These are phyloP conservation scores for Amphilophus citrinellus DNA, from an alignment of 2,113 vertebrate species.

Conservation along the genomic window DNA sequence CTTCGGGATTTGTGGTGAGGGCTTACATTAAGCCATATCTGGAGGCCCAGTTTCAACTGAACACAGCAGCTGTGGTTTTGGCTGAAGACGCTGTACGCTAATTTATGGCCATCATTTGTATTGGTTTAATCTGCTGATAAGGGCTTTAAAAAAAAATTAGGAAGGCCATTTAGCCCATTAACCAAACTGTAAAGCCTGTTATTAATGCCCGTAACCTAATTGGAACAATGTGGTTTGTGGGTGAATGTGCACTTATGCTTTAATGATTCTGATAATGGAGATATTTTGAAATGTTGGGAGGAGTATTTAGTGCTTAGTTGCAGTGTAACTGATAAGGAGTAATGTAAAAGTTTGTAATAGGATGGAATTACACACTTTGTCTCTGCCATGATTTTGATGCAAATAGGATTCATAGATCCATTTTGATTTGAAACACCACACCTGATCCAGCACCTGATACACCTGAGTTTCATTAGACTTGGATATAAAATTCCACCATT, in stretches of 20 bases:
- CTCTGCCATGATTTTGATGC: not conserved
- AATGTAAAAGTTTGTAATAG: not conserved
- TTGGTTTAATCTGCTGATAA: conserved; percentile 49
- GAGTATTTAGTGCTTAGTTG: not conserved
- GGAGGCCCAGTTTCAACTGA: conserved; percentile 3
- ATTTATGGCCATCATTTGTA: conserved; percentile 20
- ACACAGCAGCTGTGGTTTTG: conserved; percentile 33
- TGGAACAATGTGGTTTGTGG: conserved; percentile 16
- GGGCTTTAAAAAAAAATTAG: not conserved
- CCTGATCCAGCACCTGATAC: too few relatives aligned
- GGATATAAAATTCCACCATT: too few relatives aligned
- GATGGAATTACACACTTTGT: not conserved
- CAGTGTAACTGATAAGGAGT: not conserved
- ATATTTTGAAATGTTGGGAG: not conserved
- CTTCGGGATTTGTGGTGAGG: conserved; percentile 26
- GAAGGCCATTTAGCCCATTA: conserved; percentile 40
- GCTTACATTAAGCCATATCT: conserved; percentile 33
- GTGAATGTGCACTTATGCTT: not conserved
- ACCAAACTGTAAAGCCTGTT: not conserved
- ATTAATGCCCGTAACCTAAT: not conserved
- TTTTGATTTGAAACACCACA: too few relatives aligned
- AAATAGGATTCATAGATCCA: not conserved
- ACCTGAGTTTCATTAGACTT: too few relatives aligned
- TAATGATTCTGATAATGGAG: not conserved
- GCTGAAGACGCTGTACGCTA: conserved; percentile 8